These are phyloP conservation scores for Sialis lutaria DNA, from an alignment of 2,888 invertebrate species.

Conservation along the genomic window DNA sequence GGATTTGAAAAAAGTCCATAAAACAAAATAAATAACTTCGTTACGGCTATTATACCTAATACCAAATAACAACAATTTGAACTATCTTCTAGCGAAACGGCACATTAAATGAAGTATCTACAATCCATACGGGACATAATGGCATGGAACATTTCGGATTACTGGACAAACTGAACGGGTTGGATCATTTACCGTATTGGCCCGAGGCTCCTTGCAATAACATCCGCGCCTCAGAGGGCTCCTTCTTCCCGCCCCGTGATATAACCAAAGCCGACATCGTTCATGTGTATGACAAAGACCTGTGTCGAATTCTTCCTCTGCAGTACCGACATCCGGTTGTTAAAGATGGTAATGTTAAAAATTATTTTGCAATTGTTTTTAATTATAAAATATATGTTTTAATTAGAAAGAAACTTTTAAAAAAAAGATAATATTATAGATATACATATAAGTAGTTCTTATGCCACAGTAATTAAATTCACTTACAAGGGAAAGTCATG, in stretches of 20 bases:
- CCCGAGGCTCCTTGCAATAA: slow-evolving; percentile 54
- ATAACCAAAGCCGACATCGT: slow-evolving; percentile 50
- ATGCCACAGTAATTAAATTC: too few species aligned
- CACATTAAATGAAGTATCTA: slow-evolving; percentile 61
- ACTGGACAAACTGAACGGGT: slow-evolving; percentile 55
- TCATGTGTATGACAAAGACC: slow-evolving; percentile 69
- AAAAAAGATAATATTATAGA: too few species aligned
- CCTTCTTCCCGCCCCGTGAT: slow-evolving; percentile 67
- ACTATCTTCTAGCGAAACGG: slow-evolving; percentile 50
- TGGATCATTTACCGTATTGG: slow-evolving; percentile 63
- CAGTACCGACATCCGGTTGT: slow-evolving; percentile 47
- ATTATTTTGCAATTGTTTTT: too few species aligned
- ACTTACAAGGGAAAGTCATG: too few species aligned
- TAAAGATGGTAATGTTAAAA: slow-evolving; percentile 41
- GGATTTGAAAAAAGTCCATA: too few species aligned
- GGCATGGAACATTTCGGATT: slow-evolving; percentile 67
- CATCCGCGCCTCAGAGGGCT: slow-evolving; percentile 56
- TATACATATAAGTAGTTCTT: too few species aligned
- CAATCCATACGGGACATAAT: slow-evolving; percentile 57
- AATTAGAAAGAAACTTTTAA: too few species aligned
- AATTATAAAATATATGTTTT: too few species aligned
- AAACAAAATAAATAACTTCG: background rate
- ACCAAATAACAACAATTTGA: too few species aligned
- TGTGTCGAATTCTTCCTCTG: slow-evolving; percentile 65
- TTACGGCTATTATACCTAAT: background rate